Evolutionary conservation across 2,888 invertebrate species (phyloP).

Genomic region (Drosophila austrosaltans): DNA sequence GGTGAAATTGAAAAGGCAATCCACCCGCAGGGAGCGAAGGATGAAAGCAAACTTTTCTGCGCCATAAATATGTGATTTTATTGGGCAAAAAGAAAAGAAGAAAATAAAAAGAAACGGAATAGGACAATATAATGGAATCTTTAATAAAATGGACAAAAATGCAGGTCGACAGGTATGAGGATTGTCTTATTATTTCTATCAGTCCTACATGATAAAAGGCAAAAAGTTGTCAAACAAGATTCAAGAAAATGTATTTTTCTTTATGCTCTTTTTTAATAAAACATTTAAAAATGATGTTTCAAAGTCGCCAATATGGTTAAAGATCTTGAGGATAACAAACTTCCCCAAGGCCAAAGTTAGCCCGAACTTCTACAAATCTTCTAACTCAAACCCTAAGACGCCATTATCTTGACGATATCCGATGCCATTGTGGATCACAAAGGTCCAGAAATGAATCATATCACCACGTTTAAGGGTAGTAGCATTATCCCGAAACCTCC

Average conservation of each 20-base stretch:
- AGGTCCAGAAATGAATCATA: slow-evolving; percentile 90
- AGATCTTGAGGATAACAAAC: too few relatives aligned
- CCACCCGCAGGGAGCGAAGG: slow-evolving; percentile 3
- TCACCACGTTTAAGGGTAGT: slow-evolving; percentile 87
- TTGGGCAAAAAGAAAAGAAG: slow-evolving; percentile 24
- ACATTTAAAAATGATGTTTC: too few relatives aligned
- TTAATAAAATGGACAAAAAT: background rate
- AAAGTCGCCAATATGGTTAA: too few relatives aligned
- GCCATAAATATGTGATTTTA: slow-evolving; percentile 61
- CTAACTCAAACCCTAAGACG: slow-evolving; percentile 19
- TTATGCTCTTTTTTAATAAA: too few relatives aligned
- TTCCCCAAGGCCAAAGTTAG: too few relatives aligned
- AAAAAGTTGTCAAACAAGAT: too few relatives aligned
- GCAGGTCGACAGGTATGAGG: background rate
- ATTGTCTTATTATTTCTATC: background rate
- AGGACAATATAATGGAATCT: slow-evolving; percentile 16
- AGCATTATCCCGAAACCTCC: slow-evolving; percentile 87
- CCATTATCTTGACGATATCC: slow-evolving; percentile 86
- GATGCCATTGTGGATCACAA: slow-evolving; percentile 88
- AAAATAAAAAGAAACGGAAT: slow-evolving; percentile 12
- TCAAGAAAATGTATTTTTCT: too few relatives aligned
- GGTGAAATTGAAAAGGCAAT: slow-evolving; percentile 6
- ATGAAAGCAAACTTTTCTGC: slow-evolving; percentile 21
- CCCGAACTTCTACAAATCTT: too few relatives aligned
- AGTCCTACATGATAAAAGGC: background rate